Percentiles rank a stretch among this genome's conserved stretches.
Evolutionary conservation across 35 echinoderm and acorn worm species (phyloP).

Genomic region (Hemicentrotus pulcherrimus): DNA sequence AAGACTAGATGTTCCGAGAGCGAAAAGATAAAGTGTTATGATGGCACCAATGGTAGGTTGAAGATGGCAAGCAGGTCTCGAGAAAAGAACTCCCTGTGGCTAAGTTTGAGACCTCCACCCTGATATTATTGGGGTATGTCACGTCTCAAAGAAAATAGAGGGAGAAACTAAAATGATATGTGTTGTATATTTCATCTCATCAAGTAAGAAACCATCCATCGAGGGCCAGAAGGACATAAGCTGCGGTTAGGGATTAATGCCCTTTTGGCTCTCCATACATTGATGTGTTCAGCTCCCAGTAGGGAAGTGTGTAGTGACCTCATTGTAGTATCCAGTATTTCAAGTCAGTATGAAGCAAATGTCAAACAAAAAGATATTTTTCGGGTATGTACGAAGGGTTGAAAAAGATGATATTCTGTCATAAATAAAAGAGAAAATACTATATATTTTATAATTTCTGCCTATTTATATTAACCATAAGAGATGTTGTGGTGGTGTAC

Average conservation of each 20-base stretch:
- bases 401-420: conserved; percentile 2
- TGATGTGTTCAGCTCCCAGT: background rate
- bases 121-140: background rate
- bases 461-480: conserved; percentile 36
- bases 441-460: conserved; percentile 45
- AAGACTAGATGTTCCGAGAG: background rate
- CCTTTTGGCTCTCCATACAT: background rate
- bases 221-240: too few species aligned
- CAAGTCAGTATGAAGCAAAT: background rate
- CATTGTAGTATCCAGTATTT: conserved; percentile 3
- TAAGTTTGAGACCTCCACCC: background rate
- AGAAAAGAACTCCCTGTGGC: background rate
- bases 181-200: background rate
- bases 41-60: background rate
- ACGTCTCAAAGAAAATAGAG: background rate
- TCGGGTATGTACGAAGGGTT: conserved; percentile 8
- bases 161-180: background rate
- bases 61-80: background rate
- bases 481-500: background rate
- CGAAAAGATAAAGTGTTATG: background rate
- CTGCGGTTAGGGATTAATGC: background rate
- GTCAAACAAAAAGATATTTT: background rate
- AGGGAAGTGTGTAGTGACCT: background rate
- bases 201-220: too few species aligned
- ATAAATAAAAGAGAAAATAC: conserved; percentile 19